phyloP scores from a whole-genome alignment of 2,888 invertebrate genomes.

The Taphrorychus bicolor region DNA sequence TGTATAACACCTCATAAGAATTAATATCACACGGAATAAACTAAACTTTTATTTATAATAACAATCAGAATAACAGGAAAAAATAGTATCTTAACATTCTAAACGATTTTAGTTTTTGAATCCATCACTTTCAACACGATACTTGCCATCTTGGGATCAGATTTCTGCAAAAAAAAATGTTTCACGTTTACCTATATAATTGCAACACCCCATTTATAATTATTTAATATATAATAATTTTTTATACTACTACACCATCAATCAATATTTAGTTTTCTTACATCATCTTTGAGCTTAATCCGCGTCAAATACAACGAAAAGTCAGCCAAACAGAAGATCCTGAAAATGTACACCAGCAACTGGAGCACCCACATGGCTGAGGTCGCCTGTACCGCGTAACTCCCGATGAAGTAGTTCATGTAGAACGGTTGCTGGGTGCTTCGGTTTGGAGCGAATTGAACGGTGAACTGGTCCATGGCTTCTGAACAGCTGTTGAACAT shows the following conservation, averaged over 20 bases:
- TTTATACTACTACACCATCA: too few species aligned
- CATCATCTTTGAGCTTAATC: conserved; percentile 14
- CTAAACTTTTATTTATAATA: too few species aligned
- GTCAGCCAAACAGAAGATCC: conserved; percentile 34
- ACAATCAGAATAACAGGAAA: too few species aligned
- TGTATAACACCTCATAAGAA: too few species aligned
- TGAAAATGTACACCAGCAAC: conserved; percentile 19
- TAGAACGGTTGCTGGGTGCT: conserved; percentile 25
- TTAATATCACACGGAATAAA: too few species aligned
- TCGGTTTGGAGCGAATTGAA: conserved; percentile 14
- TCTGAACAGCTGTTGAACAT: conserved; percentile 21
- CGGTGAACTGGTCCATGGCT: conserved; percentile 25
- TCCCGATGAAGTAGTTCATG: conserved; percentile 15
- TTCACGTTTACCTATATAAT: too few species aligned
- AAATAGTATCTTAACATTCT: too few species aligned
- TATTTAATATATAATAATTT: too few species aligned
- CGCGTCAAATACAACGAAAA: conserved; percentile 34
- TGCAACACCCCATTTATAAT: too few species aligned
- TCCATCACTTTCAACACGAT: conserved; percentile 12
- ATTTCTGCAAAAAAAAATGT: not conserved
- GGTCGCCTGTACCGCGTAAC: conserved; percentile 11
- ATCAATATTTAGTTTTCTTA: too few species aligned
- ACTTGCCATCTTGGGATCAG: conserved; percentile 12
- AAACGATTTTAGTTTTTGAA: conserved; percentile 11
- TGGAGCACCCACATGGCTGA: conserved; percentile 29